Conservation (phyloP, 2,888 invertebrate genomes). For the Dione vanillae region DNA sequence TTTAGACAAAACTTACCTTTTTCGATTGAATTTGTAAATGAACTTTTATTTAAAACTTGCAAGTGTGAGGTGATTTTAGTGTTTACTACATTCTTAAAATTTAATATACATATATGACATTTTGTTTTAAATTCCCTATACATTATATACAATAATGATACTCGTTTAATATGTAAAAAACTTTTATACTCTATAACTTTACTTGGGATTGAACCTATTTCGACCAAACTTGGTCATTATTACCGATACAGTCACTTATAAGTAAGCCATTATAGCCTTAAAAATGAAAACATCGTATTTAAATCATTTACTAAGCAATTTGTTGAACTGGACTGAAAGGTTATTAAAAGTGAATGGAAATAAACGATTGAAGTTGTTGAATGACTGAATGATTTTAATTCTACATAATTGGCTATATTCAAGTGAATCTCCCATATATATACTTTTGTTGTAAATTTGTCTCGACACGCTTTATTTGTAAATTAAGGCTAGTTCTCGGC, state of each 20-base stretch:
- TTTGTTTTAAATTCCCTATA: not conserved
- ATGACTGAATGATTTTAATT: constrained; percentile 12
- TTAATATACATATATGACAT: not conserved
- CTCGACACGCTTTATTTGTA: constrained; percentile 12
- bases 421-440: constrained; percentile 1
- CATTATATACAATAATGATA: constrained; percentile 7
- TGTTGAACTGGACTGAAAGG: not conserved
- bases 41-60: not conserved
- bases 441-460: constrained; percentile 22
- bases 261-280: constrained; percentile 26
- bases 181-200: not conserved
- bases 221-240: not conserved
- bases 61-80: not conserved
- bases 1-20: not conserved
- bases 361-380: constrained; percentile 2
- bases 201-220: not conserved
- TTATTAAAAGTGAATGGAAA: constrained; percentile 5
- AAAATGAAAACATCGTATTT: constrained; percentile 1
- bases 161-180: not conserved
- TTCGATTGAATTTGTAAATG: not conserved
- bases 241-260: not conserved
- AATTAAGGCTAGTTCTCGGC: constrained; percentile 33
- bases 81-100: not conserved
- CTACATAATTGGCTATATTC: constrained; percentile 5
- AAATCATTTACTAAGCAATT: constrained; percentile 4